Base-by-base conservation (phyloP, 2,888 invertebrate species). In the Chesias legatella region DNA sequence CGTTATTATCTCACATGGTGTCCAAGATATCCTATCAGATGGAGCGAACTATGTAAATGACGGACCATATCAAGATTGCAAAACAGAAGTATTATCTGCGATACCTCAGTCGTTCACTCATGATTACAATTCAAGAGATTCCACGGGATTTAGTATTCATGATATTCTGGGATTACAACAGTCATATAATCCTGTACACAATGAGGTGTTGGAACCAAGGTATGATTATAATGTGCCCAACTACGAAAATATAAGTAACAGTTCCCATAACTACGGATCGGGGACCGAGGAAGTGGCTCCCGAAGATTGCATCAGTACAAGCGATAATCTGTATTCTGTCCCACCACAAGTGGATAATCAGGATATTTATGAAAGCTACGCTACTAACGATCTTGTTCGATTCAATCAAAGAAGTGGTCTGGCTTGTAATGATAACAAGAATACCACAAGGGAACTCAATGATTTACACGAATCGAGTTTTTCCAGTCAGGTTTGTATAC, bases 101-200 rank as follows among this genome's bases (percentile, higher is more conserved):
- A 60, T 80, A 41, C 69, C 77, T 20, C 73, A 71, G 49, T 58
- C 77, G 3, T 81, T 79, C 39, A 70, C 67, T 1, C 88, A 84
- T 61, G 89, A 89, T 50, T 88, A 83, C 36, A 88, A 88, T 46
- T 88, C 89, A 1, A 77, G 86, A 56, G 89, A 89, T 51, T 88
- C 88, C 0, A 79, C 77, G 1, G 81, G 84, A 24, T 89, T 89
- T 52, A 89, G 82, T 41, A 89, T 89, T 35, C 89, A 89, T 32
- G 89, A 88, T 30, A 89, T 89, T 29, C 77, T 89, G 13, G 88
- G 88, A 3, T 54, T 88, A 1, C 76, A 84, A 13, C 88, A 88
- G 42, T 58, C 79, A 0, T 88, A 82, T 36, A 73, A 63, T 38
- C 48, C 67, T 13, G 38, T 51, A 1, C 67, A 55, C 38, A 25